Conservation (phyloP, 2,797 vertebrate species). For the Chiroxiphia lanceolata region DNA sequence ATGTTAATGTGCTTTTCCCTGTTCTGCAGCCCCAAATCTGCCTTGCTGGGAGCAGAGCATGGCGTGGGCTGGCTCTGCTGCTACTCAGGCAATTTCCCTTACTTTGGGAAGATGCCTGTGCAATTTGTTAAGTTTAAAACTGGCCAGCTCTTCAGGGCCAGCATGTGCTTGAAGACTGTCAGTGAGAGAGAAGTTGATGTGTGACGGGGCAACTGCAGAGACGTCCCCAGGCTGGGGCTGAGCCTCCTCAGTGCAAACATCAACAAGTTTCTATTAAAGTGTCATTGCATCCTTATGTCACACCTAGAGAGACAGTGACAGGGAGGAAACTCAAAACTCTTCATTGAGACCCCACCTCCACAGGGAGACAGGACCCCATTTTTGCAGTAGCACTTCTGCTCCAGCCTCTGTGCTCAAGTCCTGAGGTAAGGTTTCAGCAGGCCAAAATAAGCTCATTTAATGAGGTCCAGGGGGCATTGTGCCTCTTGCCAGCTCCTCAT, state of each 20-base stretch:
- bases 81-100: background rate
- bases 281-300: background rate
- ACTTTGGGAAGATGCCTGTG: fast-evolving
- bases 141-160: background rate
- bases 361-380: fast-evolving
- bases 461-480: background rate
- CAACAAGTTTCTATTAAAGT: fast-evolving
- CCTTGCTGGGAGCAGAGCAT: fast-evolving
- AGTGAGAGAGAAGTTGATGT: fast-evolving
- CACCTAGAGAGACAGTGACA: background rate
- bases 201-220: fast-evolving
- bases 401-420: background rate
- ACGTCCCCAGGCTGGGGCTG: fast-evolving
- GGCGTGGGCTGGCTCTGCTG: background rate
- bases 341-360: background rate
- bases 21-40: background rate
- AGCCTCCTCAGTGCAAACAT: fast-evolving
- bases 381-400: background rate
- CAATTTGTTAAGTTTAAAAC: background rate
- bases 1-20: background rate
- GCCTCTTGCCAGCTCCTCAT: slow-evolving; percentile 10
- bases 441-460: background rate
- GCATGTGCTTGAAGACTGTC: fast-evolving
- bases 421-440: background rate
- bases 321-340: background rate